A percentile compares a stretch with the other conserved stretches of the same genome.
phyloP scores from a whole-genome alignment of 2,113 vertebrate genomes.

The Saccopteryx leptura region DNA sequence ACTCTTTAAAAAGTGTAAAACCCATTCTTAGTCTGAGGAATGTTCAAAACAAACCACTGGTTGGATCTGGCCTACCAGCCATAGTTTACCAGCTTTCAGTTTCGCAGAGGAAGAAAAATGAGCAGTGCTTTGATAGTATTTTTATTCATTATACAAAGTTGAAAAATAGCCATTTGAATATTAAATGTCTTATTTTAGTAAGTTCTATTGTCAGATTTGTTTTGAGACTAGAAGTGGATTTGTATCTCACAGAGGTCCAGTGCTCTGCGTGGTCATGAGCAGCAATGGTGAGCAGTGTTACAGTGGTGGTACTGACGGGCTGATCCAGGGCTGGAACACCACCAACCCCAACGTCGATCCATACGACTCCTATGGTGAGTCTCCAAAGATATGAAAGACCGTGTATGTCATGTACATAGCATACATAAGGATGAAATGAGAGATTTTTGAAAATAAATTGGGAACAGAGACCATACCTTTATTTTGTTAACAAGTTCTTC shows the following conservation, averaged over 20 bases:
- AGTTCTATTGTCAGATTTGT: not conserved
- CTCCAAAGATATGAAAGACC: not conserved
- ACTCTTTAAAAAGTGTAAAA: constrained; percentile 6
- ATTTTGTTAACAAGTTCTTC: constrained; percentile 37
- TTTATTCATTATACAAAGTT: constrained; percentile 46
- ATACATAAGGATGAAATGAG: not conserved
- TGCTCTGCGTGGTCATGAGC: constrained; percentile 99
- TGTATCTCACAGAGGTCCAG: constrained; percentile 92
- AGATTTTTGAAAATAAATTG: constrained; percentile 28
- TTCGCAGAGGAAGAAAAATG: constrained; percentile 45
- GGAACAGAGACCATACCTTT: not conserved
- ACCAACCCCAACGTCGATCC: constrained; percentile 98
- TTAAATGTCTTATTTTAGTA: constrained; percentile 14
- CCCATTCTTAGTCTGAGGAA: not conserved
- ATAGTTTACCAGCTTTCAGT: not conserved
- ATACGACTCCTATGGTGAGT: constrained; percentile 95
- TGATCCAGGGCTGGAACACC: constrained; percentile 98
- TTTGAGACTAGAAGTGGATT: constrained; percentile 29
- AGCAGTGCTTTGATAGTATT: not conserved
- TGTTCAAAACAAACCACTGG: not conserved
- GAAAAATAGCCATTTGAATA: constrained; percentile 22
- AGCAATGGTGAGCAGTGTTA: constrained; percentile 97
- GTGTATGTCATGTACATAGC: not conserved
- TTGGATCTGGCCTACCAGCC: not conserved
- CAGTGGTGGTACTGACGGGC: constrained; percentile 96